These are phyloP conservation scores for Phoenicopterus ruber DNA, from an alignment of 2,113 vertebrate genomes.

Conservation along the genomic window DNA sequence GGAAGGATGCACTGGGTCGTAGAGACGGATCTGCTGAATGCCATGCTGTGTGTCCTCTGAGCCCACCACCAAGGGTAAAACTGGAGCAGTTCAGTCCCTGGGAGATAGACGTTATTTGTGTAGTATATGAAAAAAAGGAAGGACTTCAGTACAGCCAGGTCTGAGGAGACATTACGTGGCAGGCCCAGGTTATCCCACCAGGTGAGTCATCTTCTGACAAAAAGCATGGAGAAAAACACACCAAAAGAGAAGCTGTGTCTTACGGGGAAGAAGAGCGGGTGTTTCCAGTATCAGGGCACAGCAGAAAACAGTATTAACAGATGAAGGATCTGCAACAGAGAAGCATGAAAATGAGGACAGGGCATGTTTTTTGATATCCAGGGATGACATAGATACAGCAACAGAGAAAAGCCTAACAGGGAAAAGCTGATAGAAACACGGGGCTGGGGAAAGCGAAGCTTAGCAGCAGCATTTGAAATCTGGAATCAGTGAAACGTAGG, in stretches of 20 bases:
- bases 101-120: neutral
- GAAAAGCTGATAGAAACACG: neutral
- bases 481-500: neutral
- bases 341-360: neutral
- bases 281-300: neutral
- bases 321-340: neutral
- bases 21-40: neutral
- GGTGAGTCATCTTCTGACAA: neutral
- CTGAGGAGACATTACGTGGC: neutral
- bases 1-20: neutral
- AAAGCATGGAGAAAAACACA: neutral
- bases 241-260: neutral
- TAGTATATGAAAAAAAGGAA: neutral
- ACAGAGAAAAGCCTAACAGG: neutral
- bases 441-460: neutral
- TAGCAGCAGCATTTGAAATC: neutral
- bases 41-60: neutral
- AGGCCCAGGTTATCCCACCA: neutral
- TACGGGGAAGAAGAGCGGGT: neutral
- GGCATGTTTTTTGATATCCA: neutral
- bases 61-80: neutral
- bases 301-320: neutral
- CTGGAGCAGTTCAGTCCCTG: neutral
- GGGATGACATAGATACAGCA: neutral
- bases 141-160: neutral